phyloP scores from a whole-genome alignment of 1,140 invertebrate genomes.

The Heliothis subflexa region DNA sequence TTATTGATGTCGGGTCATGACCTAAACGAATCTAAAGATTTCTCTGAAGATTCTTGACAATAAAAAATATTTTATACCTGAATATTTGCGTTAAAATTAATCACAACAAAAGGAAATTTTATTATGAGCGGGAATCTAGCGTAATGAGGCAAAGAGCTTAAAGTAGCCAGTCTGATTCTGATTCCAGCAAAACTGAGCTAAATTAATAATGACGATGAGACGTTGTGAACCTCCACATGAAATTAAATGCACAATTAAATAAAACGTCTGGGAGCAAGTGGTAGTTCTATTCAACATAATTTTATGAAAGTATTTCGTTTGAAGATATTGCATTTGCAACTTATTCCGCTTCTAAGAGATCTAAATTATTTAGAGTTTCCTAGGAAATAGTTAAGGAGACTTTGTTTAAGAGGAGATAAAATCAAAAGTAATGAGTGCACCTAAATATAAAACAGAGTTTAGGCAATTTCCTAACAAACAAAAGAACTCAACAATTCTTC shows the following conservation, averaged over 20 bases:
- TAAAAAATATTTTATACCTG: neutral
- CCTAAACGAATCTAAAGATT: neutral
- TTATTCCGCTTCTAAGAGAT: no score
- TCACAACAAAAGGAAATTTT: constrained; percentile 20
- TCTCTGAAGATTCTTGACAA: neutral
- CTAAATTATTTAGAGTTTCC: no score
- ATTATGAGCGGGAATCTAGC: constrained; percentile 11
- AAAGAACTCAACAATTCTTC: neutral
- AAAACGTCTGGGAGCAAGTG: constrained; percentile 20
- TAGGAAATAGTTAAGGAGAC: no score
- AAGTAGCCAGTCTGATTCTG: constrained; percentile 23
- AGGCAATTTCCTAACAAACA: constrained; percentile 4
- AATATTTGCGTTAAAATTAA: neutral
- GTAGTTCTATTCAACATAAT: neutral
- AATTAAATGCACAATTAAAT: constrained; percentile 26
- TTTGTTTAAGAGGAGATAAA: neutral
- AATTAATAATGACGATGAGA: constrained; percentile 26
- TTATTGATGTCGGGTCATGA: no score
- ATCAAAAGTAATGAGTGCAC: neutral
- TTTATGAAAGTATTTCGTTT: no score
- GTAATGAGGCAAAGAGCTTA: constrained; percentile 31
- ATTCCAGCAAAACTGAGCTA: constrained; percentile 26
- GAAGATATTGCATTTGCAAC: neutral
- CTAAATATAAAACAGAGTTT: constrained; percentile 5
- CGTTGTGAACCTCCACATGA: constrained; percentile 22